Evolutionary conservation across 1,140 invertebrate genomes (phyloP).

Genomic region (Aradophagus sp.): DNA sequence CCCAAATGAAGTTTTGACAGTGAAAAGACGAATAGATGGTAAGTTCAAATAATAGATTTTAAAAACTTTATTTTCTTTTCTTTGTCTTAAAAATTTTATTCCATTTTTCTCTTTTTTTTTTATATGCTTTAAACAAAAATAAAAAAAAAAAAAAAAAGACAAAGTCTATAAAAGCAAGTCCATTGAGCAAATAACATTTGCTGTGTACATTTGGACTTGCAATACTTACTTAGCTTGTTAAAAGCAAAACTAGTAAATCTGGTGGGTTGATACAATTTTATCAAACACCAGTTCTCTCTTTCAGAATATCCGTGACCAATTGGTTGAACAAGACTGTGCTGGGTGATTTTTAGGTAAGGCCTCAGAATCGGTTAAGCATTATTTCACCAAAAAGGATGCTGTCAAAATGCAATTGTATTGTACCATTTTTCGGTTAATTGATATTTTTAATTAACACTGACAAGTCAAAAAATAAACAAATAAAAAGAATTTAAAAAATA

Average conservation of each 20-base stretch:
- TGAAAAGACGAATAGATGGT: conserved; percentile 97
- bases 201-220: neutral
- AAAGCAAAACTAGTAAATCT: conserved; percentile 72
- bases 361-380: conserved; percentile 35
- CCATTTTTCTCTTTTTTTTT: conserved; percentile 1
- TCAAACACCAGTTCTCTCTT: conserved; percentile 83
- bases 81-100: no score
- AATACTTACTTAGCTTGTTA: conserved; percentile 26
- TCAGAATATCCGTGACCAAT: conserved; percentile 73
- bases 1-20: conserved; percentile 99
- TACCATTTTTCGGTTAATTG: no score
- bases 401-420: neutral
- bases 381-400: conserved; percentile 5
- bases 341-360: conserved; percentile 70
- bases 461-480: no score
- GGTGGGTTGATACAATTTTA: conserved; percentile 77
- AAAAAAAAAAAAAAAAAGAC: neutral
- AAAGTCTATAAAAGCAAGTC: neutral
- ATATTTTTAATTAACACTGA: no score
- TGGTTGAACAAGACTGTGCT: conserved; percentile 68
- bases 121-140: neutral
- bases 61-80: no score
- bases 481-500: no score
- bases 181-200: conserved; percentile 2
- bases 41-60: conserved; percentile 67